Evolutionary conservation across 2,113 vertebrate genomes (phyloP).

Genomic region (Grallaria varia): DNA sequence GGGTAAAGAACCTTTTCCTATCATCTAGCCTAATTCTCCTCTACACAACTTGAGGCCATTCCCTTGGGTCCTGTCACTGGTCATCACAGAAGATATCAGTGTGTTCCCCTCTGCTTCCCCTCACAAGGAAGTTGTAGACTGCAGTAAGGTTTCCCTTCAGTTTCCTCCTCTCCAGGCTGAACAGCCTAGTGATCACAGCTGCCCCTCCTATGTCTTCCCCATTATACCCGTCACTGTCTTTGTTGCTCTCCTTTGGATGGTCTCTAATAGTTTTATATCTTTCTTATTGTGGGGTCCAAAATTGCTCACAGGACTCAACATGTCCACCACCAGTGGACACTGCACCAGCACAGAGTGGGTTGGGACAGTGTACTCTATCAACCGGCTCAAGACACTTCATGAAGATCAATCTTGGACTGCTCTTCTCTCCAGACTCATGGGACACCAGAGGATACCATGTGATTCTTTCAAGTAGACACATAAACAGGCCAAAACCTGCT

Average conservation of each 20-base stretch:
- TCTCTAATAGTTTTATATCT: not conserved
- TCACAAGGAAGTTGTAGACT: not conserved
- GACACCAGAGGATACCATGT: not conserved
- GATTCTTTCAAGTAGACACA: not conserved
- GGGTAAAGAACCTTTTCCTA: not conserved
- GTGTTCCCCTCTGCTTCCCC: not conserved
- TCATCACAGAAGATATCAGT: not conserved
- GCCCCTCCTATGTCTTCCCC: not conserved
- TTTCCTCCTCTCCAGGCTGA: not conserved
- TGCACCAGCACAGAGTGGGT: not conserved
- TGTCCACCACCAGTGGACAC: too few species aligned
- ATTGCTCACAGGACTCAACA: not conserved
- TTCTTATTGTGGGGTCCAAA: not conserved
- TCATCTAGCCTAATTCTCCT: not conserved
- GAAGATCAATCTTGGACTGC: not conserved
- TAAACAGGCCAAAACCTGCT: not conserved
- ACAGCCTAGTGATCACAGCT: not conserved
- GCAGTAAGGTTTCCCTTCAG: not conserved
- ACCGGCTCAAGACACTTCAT: not conserved
- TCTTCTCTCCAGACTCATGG: not conserved
- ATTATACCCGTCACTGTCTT: not conserved
- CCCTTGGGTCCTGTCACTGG: not conserved
- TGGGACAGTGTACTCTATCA: not conserved
- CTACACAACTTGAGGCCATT: not conserved
- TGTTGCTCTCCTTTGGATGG: not conserved